Percentiles rank a stretch among this genome's conserved stretches.
These are phyloP conservation scores for Myrmophylax atrothorax DNA, from an alignment of 2,113 vertebrate species.

Conservation along the genomic window DNA sequence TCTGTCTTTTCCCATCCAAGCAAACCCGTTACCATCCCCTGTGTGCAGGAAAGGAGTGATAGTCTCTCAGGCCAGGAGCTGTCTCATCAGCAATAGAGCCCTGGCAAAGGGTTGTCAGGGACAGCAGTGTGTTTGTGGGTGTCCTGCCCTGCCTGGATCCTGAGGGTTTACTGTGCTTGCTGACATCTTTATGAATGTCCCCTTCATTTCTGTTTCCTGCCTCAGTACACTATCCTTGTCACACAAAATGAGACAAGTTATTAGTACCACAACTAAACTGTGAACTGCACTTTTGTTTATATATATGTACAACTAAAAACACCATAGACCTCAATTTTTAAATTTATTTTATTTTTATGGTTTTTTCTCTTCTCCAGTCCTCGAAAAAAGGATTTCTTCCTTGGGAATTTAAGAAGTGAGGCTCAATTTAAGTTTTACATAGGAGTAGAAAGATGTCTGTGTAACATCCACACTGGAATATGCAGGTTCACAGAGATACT, in stretches of 20 bases:
- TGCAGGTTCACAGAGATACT: neutral
- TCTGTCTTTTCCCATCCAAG: neutral
- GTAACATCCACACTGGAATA: neutral
- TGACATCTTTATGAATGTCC: neutral
- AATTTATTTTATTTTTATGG: neutral
- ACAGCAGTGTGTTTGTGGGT: accelerated
- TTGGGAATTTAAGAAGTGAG: neutral
- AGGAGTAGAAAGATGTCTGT: neutral
- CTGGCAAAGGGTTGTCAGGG: neutral
- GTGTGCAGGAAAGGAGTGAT: accelerated
- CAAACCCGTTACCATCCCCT: neutral
- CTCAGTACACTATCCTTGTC: neutral
- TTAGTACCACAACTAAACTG: neutral
- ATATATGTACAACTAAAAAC: neutral
- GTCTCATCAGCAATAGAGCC: neutral
- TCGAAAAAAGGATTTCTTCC: neutral
- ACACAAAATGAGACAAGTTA: neutral
- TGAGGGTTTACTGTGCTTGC: neutral
- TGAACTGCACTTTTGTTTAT: neutral
- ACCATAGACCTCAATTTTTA: neutral
- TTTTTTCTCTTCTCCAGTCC: neutral
- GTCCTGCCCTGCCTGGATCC: neutral
- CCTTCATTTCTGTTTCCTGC: neutral
- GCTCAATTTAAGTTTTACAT: neutral
- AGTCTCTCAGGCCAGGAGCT: neutral